These are phyloP conservation scores for Kryptopterus vitreolus DNA, from an alignment of 2,797 vertebrate species.

Conservation along the genomic window DNA sequence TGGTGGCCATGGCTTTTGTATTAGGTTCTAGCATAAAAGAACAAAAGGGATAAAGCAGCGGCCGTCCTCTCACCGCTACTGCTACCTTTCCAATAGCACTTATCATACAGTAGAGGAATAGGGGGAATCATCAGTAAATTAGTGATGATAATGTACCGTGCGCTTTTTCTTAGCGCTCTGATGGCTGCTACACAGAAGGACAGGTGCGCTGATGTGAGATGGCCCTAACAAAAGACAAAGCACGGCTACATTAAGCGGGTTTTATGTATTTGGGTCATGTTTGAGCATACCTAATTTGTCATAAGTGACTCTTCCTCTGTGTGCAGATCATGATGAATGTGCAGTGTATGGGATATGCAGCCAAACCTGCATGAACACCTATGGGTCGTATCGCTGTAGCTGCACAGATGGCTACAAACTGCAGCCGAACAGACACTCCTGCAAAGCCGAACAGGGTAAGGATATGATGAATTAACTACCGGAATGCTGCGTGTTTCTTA, in stretches of 20 bases:
- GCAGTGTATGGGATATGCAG: slow-evolving; percentile 87
- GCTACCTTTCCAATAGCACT: not conserved
- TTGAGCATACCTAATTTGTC: slow-evolving; percentile 76
- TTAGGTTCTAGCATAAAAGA: not conserved
- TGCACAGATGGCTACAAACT: slow-evolving; percentile 92
- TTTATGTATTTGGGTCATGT: slow-evolving; percentile 83
- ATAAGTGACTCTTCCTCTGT: slow-evolving; percentile 66
- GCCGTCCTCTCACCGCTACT: not conserved
- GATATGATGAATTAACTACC: slow-evolving; percentile 38
- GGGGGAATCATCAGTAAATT: slow-evolving; percentile 33
- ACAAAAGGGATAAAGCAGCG: not conserved
- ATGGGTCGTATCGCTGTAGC: slow-evolving; percentile 90
- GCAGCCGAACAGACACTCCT: slow-evolving; percentile 88
- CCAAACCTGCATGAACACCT: slow-evolving; percentile 89
- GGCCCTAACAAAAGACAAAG: slow-evolving; percentile 52
- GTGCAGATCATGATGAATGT: slow-evolving; percentile 94
- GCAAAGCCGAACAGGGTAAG: slow-evolving; percentile 94
- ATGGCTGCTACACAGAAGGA: slow-evolving; percentile 27
- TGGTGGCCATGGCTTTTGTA: not conserved
- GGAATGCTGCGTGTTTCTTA: slow-evolving; percentile 53
- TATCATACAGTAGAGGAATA: slow-evolving; percentile 1
- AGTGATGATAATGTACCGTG: slow-evolving; percentile 19
- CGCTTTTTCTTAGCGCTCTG: slow-evolving; percentile 39
- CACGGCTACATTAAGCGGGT: slow-evolving; percentile 71
- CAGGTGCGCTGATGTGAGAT: slow-evolving; percentile 44